phyloP scores from a whole-genome alignment of 2,888 invertebrate species.

The Eulithis testata region DNA sequence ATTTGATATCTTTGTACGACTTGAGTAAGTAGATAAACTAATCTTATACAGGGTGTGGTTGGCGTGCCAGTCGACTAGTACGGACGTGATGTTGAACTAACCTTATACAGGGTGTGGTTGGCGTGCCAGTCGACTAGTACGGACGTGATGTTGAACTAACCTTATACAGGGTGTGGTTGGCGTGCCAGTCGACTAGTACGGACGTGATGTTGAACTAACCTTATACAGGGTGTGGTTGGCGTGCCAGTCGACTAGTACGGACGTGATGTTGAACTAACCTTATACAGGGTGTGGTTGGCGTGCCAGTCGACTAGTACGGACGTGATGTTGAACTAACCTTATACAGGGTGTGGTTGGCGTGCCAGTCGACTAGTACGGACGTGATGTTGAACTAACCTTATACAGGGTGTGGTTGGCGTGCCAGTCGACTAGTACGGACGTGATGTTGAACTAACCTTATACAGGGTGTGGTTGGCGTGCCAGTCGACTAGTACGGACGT shows the following conservation, averaged over 20 bases:
- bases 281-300: conserved; percentile 88
- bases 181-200: conserved; percentile 87
- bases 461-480: conserved; percentile 89
- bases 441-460: conserved; percentile 85
- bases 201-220: conserved; percentile 82
- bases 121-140: conserved; percentile 88
- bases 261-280: conserved; percentile 83
- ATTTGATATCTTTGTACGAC: too few relatives aligned
- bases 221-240: conserved; percentile 89
- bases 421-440: conserved; percentile 86
- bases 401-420: conserved; percentile 90
- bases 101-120: conserved; percentile 89
- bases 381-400: conserved; percentile 83
- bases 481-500: conserved; percentile 86
- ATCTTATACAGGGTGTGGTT: conserved; percentile 90
- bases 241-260: conserved; percentile 88
- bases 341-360: conserved; percentile 89
- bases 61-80: conserved; percentile 87
- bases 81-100: conserved; percentile 82
- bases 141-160: conserved; percentile 82
- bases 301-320: conserved; percentile 88
- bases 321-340: conserved; percentile 83
- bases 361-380: conserved; percentile 87
- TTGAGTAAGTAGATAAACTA: not conserved
- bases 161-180: conserved; percentile 89